Evolutionary conservation across 2,113 vertebrate species (phyloP).

Genomic region (Eurystomus gularis): DNA sequence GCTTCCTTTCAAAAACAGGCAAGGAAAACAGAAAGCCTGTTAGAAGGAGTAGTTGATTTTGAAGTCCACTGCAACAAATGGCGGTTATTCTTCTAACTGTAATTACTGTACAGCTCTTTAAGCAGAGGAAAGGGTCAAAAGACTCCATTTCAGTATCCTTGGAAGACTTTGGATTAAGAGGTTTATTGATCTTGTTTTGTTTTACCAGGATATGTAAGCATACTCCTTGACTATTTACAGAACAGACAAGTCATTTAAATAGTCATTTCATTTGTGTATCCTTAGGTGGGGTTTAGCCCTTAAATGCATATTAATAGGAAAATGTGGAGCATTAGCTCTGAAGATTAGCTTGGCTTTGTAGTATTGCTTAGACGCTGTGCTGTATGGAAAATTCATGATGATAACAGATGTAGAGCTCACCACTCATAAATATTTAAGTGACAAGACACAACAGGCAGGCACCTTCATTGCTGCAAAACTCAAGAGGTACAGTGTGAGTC

Average conservation of each 20-base stretch:
- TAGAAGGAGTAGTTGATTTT: neutral
- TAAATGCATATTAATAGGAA: neutral
- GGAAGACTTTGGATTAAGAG: neutral
- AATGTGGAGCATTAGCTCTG: neutral
- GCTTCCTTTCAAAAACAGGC: neutral
- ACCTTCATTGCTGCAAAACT: neutral
- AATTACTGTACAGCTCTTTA: neutral
- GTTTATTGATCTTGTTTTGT: neutral
- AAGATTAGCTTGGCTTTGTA: constrained; percentile 12
- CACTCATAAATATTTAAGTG: constrained; percentile 65
- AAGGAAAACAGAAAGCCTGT: neutral
- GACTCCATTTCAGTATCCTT: neutral
- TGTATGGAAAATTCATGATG: constrained; percentile 8
- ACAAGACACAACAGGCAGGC: constrained; percentile 11
- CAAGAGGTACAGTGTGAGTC: neutral
- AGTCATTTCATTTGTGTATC: neutral
- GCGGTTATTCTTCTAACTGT: neutral
- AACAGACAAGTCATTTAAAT: neutral
- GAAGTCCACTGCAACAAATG: neutral
- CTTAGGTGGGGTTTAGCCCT: neutral
- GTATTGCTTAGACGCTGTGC: neutral
- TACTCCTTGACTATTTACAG: neutral
- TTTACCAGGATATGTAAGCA: neutral
- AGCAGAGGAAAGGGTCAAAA: neutral
- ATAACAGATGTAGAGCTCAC: constrained; percentile 30